phyloP scores from a whole-genome alignment of 1,140 invertebrate genomes.

The Asbolus verrucosus region DNA sequence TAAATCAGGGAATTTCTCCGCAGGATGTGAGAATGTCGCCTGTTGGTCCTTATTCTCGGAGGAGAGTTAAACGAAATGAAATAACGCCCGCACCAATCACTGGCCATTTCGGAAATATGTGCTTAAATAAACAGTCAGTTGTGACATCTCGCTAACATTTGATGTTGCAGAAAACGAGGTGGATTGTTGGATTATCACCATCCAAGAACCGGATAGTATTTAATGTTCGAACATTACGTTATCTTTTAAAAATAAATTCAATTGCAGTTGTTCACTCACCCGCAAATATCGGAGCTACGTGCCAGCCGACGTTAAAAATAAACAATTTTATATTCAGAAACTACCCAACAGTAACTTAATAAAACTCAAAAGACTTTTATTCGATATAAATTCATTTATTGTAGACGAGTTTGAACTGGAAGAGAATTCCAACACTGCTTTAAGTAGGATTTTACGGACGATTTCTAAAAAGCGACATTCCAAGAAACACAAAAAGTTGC shows the following conservation, averaged over 20 bases:
- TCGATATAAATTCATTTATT: not conserved
- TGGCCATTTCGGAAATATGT: slow-evolving; percentile 3
- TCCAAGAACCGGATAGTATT: slow-evolving; percentile 13
- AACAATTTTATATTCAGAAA: slow-evolving; percentile 3
- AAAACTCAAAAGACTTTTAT: not conserved
- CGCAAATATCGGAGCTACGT: slow-evolving; percentile 12
- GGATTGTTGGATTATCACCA: slow-evolving; percentile 5
- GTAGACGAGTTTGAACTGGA: not conserved
- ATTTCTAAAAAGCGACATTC: no score
- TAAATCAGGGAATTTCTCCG: slow-evolving; percentile 13
- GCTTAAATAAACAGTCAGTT: slow-evolving; percentile 29
- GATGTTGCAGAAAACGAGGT: slow-evolving; percentile 18
- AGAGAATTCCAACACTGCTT: not conserved
- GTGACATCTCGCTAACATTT: no score
- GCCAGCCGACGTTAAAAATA: slow-evolving; percentile 13
- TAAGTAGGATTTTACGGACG: not conserved
- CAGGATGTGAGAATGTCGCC: slow-evolving; percentile 16
- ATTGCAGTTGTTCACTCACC: slow-evolving; percentile 19
- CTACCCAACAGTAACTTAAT: slow-evolving; percentile 30
- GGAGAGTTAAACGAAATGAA: slow-evolving; percentile 14
- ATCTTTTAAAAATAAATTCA: slow-evolving; percentile 34
- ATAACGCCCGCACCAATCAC: slow-evolving; percentile 18
- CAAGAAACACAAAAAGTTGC: no score
- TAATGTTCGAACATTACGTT: slow-evolving; percentile 15
- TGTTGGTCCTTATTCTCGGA: slow-evolving; percentile 1